Base-by-base conservation (phyloP, 23 tunicate genomes). In the Clavelina lepadiformis region DNA sequence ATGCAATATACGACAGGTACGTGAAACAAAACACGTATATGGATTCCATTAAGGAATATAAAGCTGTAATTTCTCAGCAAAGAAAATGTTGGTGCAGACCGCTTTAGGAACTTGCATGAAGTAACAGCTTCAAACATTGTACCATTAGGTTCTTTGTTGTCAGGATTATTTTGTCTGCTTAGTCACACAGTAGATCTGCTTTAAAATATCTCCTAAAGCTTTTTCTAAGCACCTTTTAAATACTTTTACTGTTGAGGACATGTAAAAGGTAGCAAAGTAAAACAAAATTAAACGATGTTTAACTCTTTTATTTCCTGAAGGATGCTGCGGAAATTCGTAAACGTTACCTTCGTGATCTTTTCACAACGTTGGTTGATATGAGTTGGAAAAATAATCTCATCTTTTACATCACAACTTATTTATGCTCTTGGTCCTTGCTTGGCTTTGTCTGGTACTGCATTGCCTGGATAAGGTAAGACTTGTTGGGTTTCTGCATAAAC, bases 1-100 rank as follows among this genome's bases (percentile, higher is more conserved):
- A 54, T 93, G 99, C 35, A 93, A 85, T 69, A 93, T 93, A n/a
- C 67, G 88, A 41, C 94, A 80, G 70, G 99, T 88, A 30, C n/a
- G n/a, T n/a, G n/a, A n/a, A n/a, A n/a, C n/a, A n/a, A n/a, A n/a
- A n/a, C n/a, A n/a, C n/a, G n/a, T n/a, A n/a, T n/a, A n/a, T n/a
- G n/a, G n/a, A n/a, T n/a, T n/a, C n/a, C n/a, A n/a, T n/a, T n/a
- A n/a, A n/a, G n/a, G n/a, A n/a, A n/a, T n/a, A n/a, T n/a, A n/a
- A n/a, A n/a, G n/a, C n/a, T n/a, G n/a, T n/a, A n/a, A n/a, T n/a
- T n/a, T n/a, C n/a, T n/a, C n/a, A n/a, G n/a, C n/a, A n/a, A n/a
- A n/a, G n/a, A n/a, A n/a, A n/a, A n/a, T n/a, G n/a, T n/a, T n/a
- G n/a, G n/a, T n/a, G n/a, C n/a, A n/a, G n/a, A n/a, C n/a, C n/a